phyloP scores from a whole-genome alignment of 92 coral and sea anemone species.

The Parazoanthus atlanticus region DNA sequence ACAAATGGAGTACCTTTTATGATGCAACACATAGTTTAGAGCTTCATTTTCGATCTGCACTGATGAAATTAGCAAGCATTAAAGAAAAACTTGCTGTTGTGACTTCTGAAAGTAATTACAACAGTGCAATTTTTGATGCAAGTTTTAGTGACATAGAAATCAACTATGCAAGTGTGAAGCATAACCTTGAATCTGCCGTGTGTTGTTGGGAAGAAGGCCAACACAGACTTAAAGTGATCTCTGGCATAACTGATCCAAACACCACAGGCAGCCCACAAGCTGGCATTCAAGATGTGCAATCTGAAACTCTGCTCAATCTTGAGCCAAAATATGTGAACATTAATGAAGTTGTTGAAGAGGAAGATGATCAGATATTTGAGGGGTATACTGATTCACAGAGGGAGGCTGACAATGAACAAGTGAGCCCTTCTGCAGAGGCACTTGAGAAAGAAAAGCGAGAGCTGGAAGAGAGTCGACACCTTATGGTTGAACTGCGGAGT shows the following conservation, averaged over 20 bases:
- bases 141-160: conserved; percentile 50
- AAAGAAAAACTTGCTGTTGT: conserved; percentile 46
- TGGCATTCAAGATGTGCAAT: not conserved
- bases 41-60: conserved; percentile 81
- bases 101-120: conserved; percentile 30
- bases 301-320: conserved; percentile 28
- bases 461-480: conserved; percentile 78
- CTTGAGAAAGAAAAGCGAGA: conserved; percentile 65
- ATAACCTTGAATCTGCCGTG: conserved; percentile 69
- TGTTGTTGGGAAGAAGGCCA: conserved; percentile 85
- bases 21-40: conserved; percentile 83
- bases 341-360: conserved; percentile 11
- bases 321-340: not conserved
- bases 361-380: conserved; percentile 83
- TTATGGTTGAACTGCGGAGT: conserved; percentile 82
- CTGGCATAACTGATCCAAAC: conserved; percentile 18
- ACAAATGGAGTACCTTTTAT: conserved; percentile 54
- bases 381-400: conserved; percentile 78
- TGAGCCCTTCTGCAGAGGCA: conserved; percentile 60
- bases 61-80: conserved; percentile 61
- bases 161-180: conserved; percentile 54
- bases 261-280: conserved; percentile 10
- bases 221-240: conserved; percentile 46
- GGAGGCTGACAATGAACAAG: conserved; percentile 41
- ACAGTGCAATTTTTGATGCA: not conserved